Base-by-base conservation (phyloP, 2,888 invertebrate species). In the Gibbula magus region DNA sequence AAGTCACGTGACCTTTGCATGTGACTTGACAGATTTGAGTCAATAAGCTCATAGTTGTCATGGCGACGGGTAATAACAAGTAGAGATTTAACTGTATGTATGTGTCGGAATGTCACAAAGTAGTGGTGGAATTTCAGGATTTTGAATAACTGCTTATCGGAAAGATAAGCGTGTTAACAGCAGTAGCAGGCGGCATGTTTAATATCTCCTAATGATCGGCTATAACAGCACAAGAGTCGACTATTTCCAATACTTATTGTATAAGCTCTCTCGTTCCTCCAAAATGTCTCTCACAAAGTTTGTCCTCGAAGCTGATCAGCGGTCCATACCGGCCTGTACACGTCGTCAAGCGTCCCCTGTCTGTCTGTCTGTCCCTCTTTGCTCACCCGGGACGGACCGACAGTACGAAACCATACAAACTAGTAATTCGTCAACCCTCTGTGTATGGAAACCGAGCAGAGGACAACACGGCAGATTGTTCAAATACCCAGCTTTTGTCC, bases 381-480 rank as follows among this genome's bases (percentile, higher is more conserved):
- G 45, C 13, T 35, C 70, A 20, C 70, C 35, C 70, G 70, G 70
- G 70, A 70, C 70, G 29, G 39, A 35, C 67, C 70, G 45, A 45
- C 45, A 45, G 5, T 13, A 13, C n/a, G 13, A 35, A 70, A 7
- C 39, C 70, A 20, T 70, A 70, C 70, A 70, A 35, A 70, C 70
- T 70, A 70, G 75, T 29, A 53, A 53, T 75, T 54, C 52, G 75
- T 29, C 75, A 45, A 53, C 54, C 13, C 32, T n/a, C n/a, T 22
- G 74, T 54, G 54, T 75, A 75, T 75, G 75, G 75, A 75, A 75
- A 75, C 53, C n/a, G 54, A 25, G 75, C 29, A 16, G n/a, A 39
- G 54, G 10, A 75, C 74, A 32, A 75, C 32, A 54, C 29, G 53
- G 53, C 20, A n/a, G 75, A 75, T 75, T 75, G 75, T 75, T 75